These are phyloP conservation scores for Dreissena polymorpha DNA, from an alignment of 1,140 invertebrate species.

Conservation along the genomic window DNA sequence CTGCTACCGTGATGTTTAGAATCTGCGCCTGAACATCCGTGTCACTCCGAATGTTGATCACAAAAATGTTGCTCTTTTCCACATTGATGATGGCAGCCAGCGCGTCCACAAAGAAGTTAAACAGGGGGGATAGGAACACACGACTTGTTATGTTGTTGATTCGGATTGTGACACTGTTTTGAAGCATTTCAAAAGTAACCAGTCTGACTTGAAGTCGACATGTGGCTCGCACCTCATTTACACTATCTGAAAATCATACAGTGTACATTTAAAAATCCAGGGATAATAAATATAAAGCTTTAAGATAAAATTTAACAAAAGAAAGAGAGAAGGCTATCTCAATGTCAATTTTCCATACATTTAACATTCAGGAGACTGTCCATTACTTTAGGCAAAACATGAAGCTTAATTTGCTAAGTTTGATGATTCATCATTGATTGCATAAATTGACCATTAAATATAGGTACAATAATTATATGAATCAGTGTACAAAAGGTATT, in stretches of 20 bases:
- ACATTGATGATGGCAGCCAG: conserved; percentile 95
- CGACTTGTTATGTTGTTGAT: conserved; percentile 96
- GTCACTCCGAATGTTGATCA: conserved; percentile 92
- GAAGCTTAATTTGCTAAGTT: too few species aligned
- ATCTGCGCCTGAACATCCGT: conserved; percentile 91
- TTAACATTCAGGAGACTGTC: too few species aligned
- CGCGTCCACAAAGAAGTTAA: conserved; percentile 94
- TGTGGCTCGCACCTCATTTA: conserved; percentile 92
- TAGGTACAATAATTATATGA: too few species aligned
- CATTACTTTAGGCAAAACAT: too few species aligned
- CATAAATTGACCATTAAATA: too few species aligned
- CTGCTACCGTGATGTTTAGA: conserved; percentile 97
- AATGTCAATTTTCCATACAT: too few species aligned
- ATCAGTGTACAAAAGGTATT: too few species aligned
- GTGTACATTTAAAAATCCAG: too few species aligned
- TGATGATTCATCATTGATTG: too few species aligned
- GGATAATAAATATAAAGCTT: too few species aligned
- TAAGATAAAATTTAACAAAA: too few species aligned
- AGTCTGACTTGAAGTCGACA: conserved; percentile 90
- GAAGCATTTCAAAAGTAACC: conserved; percentile 96
- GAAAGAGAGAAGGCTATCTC: too few species aligned
- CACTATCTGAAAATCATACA: conserved; percentile 85
- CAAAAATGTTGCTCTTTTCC: conserved; percentile 94
- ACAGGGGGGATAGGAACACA: conserved; percentile 94
- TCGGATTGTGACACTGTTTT: conserved; percentile 96